phyloP scores from a whole-genome alignment of 2,797 vertebrate genomes.

The Enteromius afrohamiltoni region DNA sequence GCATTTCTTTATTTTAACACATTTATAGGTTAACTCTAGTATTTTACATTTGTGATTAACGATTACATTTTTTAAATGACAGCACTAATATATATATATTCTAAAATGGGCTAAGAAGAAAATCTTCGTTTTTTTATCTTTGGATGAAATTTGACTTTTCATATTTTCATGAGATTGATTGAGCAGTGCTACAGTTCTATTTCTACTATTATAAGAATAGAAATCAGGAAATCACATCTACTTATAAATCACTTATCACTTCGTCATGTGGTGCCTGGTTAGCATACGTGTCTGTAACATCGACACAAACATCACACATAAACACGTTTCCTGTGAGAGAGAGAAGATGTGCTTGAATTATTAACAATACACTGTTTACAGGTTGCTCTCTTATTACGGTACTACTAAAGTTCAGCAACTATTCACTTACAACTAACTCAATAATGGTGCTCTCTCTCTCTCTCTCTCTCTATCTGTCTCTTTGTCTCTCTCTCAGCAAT shows the following conservation, averaged over 20 bases:
- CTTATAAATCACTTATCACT: background rate
- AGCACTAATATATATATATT: background rate
- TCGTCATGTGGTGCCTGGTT: slow-evolving; percentile 7
- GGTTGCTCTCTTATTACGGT: slow-evolving; percentile 41
- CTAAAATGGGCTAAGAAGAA: background rate
- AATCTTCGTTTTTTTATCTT: background rate
- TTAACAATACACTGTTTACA: slow-evolving; percentile 62
- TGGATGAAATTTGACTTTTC: background rate
- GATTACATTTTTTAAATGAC: no score
- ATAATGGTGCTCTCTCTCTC: slow-evolving; percentile 57
- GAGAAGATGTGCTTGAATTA: slow-evolving; percentile 53
- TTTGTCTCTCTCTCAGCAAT: slow-evolving; percentile 52
- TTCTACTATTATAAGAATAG: background rate
- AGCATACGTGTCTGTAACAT: slow-evolving; percentile 14
- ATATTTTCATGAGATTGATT: background rate
- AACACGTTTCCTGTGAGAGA: slow-evolving; percentile 52
- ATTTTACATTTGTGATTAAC: no score
- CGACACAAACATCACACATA: slow-evolving; percentile 56
- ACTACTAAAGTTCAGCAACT: slow-evolving; percentile 54
- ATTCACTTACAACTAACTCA: slow-evolving; percentile 42
- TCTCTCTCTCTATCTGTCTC: background rate
- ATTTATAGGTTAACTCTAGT: no score
- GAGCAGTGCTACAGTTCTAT: background rate
- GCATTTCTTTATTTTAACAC: no score
- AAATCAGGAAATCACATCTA: background rate